phyloP scores from a whole-genome alignment of 2,888 invertebrate species.

The Leucoma salicis region DNA sequence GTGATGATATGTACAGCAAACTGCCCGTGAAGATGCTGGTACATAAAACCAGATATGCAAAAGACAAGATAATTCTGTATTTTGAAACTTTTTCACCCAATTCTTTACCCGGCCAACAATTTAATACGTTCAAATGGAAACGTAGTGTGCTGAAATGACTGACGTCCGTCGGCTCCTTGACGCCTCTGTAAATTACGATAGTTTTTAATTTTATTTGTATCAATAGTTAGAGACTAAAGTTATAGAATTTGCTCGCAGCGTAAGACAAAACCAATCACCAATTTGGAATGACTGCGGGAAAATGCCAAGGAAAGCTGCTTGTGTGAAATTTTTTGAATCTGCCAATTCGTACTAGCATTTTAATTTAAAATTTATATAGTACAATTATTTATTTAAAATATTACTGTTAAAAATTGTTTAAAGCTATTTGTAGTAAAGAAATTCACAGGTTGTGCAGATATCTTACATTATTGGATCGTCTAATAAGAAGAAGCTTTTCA shows the following conservation, averaged over 20 bases:
- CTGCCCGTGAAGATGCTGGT: background rate
- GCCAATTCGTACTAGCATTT: too few relatives aligned
- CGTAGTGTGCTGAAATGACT: conserved; percentile 5
- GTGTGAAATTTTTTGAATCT: too few relatives aligned
- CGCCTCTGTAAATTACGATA: background rate
- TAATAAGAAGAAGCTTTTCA: background rate
- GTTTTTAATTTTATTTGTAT: background rate
- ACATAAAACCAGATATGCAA: background rate
- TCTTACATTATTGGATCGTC: background rate
- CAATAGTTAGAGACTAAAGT: too few relatives aligned
- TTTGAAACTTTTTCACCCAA: conserved; percentile 2
- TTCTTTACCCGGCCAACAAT: conserved; percentile 13
- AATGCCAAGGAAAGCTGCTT: too few relatives aligned
- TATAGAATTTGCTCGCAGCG: too few relatives aligned
- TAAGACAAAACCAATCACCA: too few relatives aligned
- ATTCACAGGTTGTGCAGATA: too few relatives aligned
- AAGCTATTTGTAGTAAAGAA: too few relatives aligned
- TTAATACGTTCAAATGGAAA: background rate
- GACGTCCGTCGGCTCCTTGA: background rate
- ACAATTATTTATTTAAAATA: too few relatives aligned
- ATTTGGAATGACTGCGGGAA: too few relatives aligned
- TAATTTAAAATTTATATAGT: too few relatives aligned
- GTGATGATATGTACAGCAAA: background rate
- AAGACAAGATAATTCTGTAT: background rate
- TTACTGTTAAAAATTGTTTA: too few relatives aligned